Percentiles rank a stretch among this genome's conserved stretches.
Evolutionary conservation across 2,113 vertebrate species (phyloP).

Genomic region (Grammomys dolichurus): DNA sequence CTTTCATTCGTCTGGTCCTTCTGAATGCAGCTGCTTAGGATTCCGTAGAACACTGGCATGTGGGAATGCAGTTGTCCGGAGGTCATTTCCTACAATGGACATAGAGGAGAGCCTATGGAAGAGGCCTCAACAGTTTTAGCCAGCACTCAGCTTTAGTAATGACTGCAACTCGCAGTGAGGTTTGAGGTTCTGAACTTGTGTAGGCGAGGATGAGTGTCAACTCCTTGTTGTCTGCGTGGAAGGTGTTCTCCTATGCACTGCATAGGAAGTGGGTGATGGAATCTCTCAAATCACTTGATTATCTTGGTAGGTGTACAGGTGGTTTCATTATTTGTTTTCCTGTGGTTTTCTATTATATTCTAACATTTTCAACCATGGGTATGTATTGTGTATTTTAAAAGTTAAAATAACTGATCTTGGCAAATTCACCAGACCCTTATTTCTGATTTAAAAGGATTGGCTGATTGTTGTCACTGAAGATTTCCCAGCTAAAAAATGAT

Average conservation of each 20-base stretch:
- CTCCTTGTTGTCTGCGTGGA: background rate
- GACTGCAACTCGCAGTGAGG: background rate
- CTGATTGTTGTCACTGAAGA: background rate
- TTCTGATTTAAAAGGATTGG: background rate
- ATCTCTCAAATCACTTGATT: background rate
- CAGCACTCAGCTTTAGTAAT: background rate
- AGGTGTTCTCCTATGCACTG: background rate
- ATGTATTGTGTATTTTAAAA: background rate
- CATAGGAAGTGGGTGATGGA: background rate
- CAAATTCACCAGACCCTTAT: background rate
- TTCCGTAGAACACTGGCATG: background rate
- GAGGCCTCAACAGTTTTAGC: background rate
- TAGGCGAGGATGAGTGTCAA: background rate
- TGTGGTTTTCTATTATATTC: background rate
- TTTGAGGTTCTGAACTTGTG: background rate
- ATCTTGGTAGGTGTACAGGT: background rate
- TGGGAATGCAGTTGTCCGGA: background rate
- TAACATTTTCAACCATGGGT: background rate
- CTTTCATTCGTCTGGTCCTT: background rate
- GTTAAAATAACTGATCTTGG: background rate
- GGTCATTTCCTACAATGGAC: background rate
- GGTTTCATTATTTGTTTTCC: background rate
- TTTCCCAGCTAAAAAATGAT: slow-evolving; percentile 52
- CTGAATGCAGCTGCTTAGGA: slow-evolving; percentile 29
- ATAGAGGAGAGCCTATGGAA: background rate